Evolutionary conservation across 2,888 invertebrate species (phyloP).

Genomic region (Lucinisca nassula): DNA sequence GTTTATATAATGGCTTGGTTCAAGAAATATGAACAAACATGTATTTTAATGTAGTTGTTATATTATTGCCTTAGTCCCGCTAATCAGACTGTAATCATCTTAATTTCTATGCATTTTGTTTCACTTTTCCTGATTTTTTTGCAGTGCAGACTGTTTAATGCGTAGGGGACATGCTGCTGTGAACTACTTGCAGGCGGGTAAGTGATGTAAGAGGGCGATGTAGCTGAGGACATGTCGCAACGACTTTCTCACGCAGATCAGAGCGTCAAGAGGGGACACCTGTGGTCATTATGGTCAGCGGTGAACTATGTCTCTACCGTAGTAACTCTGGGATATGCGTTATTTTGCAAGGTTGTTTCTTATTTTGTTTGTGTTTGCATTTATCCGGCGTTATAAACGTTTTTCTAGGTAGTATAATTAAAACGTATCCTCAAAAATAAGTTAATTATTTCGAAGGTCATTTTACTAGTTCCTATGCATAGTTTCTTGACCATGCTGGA

Average conservation of each 20-base stretch:
- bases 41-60: too few species aligned
- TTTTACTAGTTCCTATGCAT: not conserved
- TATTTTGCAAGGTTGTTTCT: too few species aligned
- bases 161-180: not conserved
- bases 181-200: not conserved
- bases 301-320: constrained; percentile 64
- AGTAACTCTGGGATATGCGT: too few species aligned
- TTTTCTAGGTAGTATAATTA: not conserved
- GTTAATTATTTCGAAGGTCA: not conserved
- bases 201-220: constrained; percentile 44
- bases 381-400: not conserved
- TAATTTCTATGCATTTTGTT: too few species aligned
- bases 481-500: not conserved
- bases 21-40: too few species aligned
- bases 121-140: too few species aligned
- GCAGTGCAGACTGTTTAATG: too few species aligned
- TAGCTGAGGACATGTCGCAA: constrained; percentile 49
- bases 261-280: constrained; percentile 58
- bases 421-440: not conserved
- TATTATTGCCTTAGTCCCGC: too few species aligned
- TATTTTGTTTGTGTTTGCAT: too few species aligned
- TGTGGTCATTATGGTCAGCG: constrained; percentile 47
- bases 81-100: too few species aligned
- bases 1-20: too few species aligned
- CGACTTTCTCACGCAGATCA: constrained; percentile 69